Evolutionary conservation across 2,888 invertebrate genomes (phyloP).

Genomic region (Drosophila monieri): DNA sequence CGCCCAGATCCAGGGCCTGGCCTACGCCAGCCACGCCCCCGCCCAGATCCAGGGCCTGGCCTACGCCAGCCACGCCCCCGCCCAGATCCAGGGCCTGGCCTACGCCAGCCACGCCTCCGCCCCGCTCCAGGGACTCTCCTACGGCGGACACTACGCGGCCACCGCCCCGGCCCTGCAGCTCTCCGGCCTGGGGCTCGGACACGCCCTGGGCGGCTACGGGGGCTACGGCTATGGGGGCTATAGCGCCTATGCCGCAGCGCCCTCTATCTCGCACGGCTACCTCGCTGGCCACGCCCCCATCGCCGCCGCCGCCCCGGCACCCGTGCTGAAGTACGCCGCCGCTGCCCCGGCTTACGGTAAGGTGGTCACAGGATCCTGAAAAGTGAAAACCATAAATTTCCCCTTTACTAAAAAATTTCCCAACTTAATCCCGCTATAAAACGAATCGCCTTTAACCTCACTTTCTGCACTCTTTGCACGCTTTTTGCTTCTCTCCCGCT

Average conservation of each 20-base stretch:
- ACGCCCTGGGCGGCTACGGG: conserved; percentile 27
- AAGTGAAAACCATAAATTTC: background rate
- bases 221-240: conserved; percentile 41
- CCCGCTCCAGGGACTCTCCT: conserved; percentile 35
- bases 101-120: conserved; percentile 54
- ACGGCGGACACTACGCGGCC: conserved; percentile 55
- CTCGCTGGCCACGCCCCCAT: conserved; percentile 16
- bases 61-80: conserved; percentile 73
- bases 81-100: conserved; percentile 59
- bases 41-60: conserved; percentile 62
- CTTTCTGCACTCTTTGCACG: conserved; percentile 28
- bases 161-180: conserved; percentile 54
- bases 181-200: conserved; percentile 27
- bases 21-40: conserved; percentile 73
- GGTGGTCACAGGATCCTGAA: background rate
- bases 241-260: conserved; percentile 61
- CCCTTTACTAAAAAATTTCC: background rate
- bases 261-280: conserved; percentile 62
- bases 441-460: conserved; percentile 12
- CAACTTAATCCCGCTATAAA: background rate
- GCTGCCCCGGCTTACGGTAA: conserved; percentile 81
- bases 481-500: background rate
- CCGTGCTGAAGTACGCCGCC: conserved; percentile 72
- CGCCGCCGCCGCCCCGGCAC: conserved; percentile 63
- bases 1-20: conserved; percentile 58